Evolutionary conservation across 1,140 invertebrate species (phyloP), one percentile per base, ranked within the genome.

Genomic region (Pantala flavescens): DNA sequence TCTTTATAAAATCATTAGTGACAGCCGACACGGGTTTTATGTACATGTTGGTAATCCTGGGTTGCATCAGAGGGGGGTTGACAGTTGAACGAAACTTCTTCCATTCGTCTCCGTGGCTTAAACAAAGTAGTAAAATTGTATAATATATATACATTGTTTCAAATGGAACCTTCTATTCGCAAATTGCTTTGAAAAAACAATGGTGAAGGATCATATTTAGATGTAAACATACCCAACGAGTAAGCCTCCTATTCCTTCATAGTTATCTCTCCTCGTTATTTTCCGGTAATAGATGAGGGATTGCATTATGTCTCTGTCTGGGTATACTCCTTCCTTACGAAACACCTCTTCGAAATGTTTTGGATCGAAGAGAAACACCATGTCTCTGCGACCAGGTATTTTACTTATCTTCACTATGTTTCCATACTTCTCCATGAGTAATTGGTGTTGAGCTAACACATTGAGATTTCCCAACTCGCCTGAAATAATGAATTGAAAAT

Each of bases 31-130:
- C 78, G 0, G 77, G 76, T 7, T 80, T 78, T 21, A 83, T 74
- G 73, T 82, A 83, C 14, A 75, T 76, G 43, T 78, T 74, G 49
- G 82, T 78, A 0, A 79, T 78, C 72, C 79, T 76, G 0, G 82
- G 82, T 74, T 81, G 77, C 78, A 83, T 79, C 77, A 83, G 80
- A 7, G 79, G 75, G 55, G 80, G 81, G 42, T 83, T 82, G 12
- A 80, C 78, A n/a, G 78, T 78, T n/a, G 76, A 77, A 28, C 82
- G 75, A 0, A 82, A 75, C 11, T 79, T 76, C 73, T 79, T 80
- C 82, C 82, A 83, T 70, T 80, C 77, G 74, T 83, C 81, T 23
- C 82, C 82, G 43, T 81, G 81, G 11, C 82, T 83, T 70, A 11
- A 9, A n/a, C n/a, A n/a, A n/a, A n/a, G n/a, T n/a, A n/a, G n/a